Evolutionary conservation across 64 coral and sea anemone species (phyloP), one percentile per base, ranked within the genome.

Genomic region (Trachythela sp.): DNA sequence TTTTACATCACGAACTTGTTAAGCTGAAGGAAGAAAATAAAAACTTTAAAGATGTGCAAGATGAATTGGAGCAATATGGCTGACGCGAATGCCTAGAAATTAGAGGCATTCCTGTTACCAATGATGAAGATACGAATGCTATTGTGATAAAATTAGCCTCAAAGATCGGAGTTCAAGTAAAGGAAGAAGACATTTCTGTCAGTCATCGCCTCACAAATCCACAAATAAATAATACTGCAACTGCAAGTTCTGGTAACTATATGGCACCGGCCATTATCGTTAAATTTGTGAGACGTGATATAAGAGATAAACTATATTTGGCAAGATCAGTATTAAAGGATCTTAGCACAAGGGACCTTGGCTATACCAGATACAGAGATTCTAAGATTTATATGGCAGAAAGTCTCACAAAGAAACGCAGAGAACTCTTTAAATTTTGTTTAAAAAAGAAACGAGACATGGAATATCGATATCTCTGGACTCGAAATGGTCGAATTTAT

Each of bases 351-450:
- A 83, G 27, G 5, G 77, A 88, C 54, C 31, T 92, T 43, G 77
- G 85, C 17, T 77, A 88, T 39, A 86, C 86, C 10, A 41, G 91
- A 83, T 60, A 84, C 27, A 77, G 77, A 13, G 50, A 84, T 14
- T 35, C 33, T 17, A 92, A 92, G 1, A 88, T 92, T 39, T 92
- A 84, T 67, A 88, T 92, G 43, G 86, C 84, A 85, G 77, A 88
- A 88, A 88, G 36, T 17, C 36, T 85, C 24, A 85, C 40, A 9
- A 38, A 36, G 59, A 43, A 20, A n/a, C 34, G 52, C 59, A 80
- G 49, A 64, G 52, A 85, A 13, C 52, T 90, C 26, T 85, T 60
- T 45, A 56, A 90, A 36, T 17, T 54, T 7, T 84, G 48, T 40
- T 9, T 50, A 34, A 36, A 87, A 45, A 6, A 11, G 4, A 45